phyloP scores from a whole-genome alignment of 1,140 invertebrate species.

The Caerostris darwini region DNA sequence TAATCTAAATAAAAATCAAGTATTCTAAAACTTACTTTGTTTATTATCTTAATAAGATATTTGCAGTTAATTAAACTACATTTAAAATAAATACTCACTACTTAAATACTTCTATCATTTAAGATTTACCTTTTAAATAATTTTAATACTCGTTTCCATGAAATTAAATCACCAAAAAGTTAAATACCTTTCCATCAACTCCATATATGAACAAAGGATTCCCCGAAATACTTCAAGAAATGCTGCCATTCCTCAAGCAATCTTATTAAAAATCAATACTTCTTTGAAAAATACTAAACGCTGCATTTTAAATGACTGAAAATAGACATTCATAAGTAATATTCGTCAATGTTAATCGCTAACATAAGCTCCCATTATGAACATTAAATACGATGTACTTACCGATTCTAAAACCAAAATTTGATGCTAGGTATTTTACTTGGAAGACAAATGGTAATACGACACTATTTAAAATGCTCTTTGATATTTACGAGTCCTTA shows the following conservation, averaged over 20 bases:
- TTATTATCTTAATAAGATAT: no score
- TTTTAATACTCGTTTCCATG: no score
- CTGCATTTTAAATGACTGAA: slow-evolving; percentile 7
- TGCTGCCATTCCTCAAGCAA: background rate
- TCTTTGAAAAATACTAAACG: background rate
- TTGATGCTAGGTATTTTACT: background rate
- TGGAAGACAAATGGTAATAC: background rate
- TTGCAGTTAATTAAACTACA: no score
- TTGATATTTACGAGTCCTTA: background rate
- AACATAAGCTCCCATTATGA: background rate
- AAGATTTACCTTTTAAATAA: no score
- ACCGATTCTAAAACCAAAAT: slow-evolving; percentile 10
- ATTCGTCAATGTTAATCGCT: background rate
- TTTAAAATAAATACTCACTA: no score
- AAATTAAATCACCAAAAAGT: no score
- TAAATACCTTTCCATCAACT: no score
- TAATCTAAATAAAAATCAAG: no score
- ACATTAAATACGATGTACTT: background rate
- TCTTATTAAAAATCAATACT: background rate
- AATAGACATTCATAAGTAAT: background rate
- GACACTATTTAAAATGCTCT: slow-evolving; percentile 46
- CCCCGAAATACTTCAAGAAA: background rate
- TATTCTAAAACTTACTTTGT: no score
- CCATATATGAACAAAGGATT: background rate
- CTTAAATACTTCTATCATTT: no score